Evolutionary conservation across 2,888 invertebrate species (phyloP).

Genomic region (Hoplodrina ambigua): DNA sequence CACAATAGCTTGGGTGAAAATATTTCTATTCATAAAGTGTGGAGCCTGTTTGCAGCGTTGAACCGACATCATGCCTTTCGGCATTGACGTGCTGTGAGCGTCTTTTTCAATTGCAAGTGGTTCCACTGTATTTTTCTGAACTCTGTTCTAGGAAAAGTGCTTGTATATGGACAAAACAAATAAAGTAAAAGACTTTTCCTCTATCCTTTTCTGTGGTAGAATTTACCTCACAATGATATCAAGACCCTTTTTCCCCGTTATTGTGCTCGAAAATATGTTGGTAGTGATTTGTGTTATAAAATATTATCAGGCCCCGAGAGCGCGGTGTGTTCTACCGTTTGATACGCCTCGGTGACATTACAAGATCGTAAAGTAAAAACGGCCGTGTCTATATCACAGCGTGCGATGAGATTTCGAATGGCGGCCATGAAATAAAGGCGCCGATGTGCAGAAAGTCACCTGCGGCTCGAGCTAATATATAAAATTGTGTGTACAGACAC

Average conservation of each 20-base stretch:
- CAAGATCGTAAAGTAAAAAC: slow-evolving; percentile 81
- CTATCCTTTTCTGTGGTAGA: slow-evolving; percentile 4
- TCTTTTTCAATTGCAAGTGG: slow-evolving; percentile 59
- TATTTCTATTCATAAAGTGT: slow-evolving; percentile 58
- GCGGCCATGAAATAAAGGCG: slow-evolving; percentile 77
- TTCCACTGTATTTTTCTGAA: slow-evolving; percentile 42
- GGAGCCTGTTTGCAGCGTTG: slow-evolving; percentile 47
- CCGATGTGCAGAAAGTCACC: slow-evolving; percentile 74
- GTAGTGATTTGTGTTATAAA: slow-evolving; percentile 57
- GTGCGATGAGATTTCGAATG: slow-evolving; percentile 78
- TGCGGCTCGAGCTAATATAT: slow-evolving; percentile 73
- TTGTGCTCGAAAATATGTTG: slow-evolving; percentile 35
- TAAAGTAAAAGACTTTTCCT: slow-evolving; percentile 26
- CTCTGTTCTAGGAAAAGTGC: slow-evolving; percentile 17
- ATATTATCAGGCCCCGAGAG: slow-evolving; percentile 58
- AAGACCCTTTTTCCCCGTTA: slow-evolving; percentile 32
- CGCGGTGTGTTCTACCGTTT: slow-evolving; percentile 52
- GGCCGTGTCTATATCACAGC: slow-evolving; percentile 70
- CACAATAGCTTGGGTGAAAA: slow-evolving; percentile 51
- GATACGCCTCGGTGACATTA: slow-evolving; percentile 72
- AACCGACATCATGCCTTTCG: slow-evolving; percentile 67
- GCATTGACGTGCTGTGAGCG: slow-evolving; percentile 49
- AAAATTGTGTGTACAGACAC: slow-evolving; percentile 72
- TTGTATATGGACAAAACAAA: slow-evolving; percentile 17
- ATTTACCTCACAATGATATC: slow-evolving; percentile 39